These are phyloP conservation scores for Alosa sapidissima DNA, from an alignment of 2,797 vertebrate species.

Conservation along the genomic window DNA sequence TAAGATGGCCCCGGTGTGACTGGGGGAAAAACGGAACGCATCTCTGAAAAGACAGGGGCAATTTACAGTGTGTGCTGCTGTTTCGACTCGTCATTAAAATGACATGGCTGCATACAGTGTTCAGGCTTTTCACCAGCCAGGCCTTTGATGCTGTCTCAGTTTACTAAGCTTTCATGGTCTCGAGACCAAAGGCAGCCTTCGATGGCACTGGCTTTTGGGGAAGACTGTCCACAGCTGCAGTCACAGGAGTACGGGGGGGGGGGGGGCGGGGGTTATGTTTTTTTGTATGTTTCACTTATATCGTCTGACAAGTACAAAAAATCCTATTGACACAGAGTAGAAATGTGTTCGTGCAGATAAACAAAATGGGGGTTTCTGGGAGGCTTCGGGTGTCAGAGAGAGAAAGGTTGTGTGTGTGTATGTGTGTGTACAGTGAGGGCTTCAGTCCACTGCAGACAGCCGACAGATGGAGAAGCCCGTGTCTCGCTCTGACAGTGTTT, in stretches of 20 bases:
- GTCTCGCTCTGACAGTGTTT: neutral
- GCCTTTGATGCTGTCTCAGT: neutral
- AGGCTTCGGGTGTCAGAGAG: neutral
- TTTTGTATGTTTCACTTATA: neutral
- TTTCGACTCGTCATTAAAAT: conserved; percentile 1
- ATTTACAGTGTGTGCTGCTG: neutral
- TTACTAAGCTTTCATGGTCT: conserved; percentile 13
- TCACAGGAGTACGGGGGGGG: neutral
- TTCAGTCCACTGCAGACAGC: conserved; percentile 7
- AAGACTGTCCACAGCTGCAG: neutral
- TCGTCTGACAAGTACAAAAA: neutral
- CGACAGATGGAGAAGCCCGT: neutral
- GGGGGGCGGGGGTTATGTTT: neutral
- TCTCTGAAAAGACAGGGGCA: neutral
- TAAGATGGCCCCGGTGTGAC: neutral
- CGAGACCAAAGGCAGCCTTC: conserved; percentile 18
- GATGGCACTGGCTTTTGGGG: neutral
- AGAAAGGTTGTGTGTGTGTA: neutral
- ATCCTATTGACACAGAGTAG: neutral
- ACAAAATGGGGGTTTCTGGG: neutral
- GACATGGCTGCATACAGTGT: neutral
- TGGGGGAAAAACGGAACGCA: neutral
- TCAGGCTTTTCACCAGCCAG: neutral
- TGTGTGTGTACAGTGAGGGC: neutral
- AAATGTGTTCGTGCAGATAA: conserved; percentile 10